phyloP scores from a whole-genome alignment of 2,888 invertebrate genomes.

The Eupithecia abbreviata region DNA sequence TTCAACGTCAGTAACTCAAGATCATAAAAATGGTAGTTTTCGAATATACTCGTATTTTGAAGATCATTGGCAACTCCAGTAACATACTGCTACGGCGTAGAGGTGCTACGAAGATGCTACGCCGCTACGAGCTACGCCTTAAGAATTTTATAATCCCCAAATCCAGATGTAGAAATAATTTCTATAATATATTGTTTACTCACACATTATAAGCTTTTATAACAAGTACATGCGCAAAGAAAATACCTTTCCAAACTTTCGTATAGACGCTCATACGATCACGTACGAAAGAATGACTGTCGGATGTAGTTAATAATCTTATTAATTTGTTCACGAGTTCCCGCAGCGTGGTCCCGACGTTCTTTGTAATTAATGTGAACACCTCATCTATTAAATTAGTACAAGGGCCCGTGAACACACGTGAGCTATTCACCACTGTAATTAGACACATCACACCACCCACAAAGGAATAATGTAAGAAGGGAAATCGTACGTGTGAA shows the following conservation, averaged over 20 bases:
- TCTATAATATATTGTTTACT: neutral
- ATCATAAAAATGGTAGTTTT: neutral
- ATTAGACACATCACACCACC: constrained; percentile 53
- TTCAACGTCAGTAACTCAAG: neutral
- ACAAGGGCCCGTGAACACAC: constrained; percentile 75
- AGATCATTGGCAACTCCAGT: neutral
- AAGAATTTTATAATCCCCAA: neutral
- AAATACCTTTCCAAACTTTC: constrained; percentile 33
- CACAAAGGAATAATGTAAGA: constrained; percentile 32
- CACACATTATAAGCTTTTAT: constrained; percentile 7
- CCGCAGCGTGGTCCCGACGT: constrained; percentile 77
- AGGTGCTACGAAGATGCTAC: constrained; percentile 3
- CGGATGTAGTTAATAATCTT: constrained; percentile 82
- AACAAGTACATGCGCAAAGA: constrained; percentile 19
- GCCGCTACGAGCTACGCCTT: neutral
- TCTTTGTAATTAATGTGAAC: constrained; percentile 83
- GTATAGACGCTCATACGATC: constrained; percentile 40
- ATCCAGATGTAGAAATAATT: neutral
- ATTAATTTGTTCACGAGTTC: constrained; percentile 78
- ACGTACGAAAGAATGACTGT: constrained; percentile 74
- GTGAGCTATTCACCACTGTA: constrained; percentile 64
- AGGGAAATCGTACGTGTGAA: constrained; percentile 30
- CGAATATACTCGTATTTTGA: neutral
- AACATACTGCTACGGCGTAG: neutral
- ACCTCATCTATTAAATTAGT: constrained; percentile 84